phyloP scores from a whole-genome alignment of 2,113 vertebrate genomes.

The Carettochelys insculpta region DNA sequence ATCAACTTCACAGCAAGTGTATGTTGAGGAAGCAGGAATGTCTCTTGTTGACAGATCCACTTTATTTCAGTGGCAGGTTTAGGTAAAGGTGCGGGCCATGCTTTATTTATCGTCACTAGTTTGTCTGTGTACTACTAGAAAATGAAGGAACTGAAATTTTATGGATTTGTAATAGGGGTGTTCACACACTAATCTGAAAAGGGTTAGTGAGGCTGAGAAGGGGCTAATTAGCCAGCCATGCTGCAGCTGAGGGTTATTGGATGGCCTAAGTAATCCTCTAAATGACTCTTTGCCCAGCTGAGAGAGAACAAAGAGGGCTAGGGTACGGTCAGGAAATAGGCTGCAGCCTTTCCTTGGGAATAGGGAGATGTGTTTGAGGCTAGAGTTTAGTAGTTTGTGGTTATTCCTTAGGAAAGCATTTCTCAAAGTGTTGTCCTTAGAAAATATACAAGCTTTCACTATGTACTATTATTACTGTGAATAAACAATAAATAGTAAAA shows the following conservation, averaged over 20 bases:
- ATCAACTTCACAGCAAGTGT: accelerated
- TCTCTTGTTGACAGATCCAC: not conserved
- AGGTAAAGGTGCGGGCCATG: not conserved
- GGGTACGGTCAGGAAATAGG: not conserved
- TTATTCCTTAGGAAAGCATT: no score
- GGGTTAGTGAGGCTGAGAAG: not conserved
- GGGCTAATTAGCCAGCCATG: not conserved
- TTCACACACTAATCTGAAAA: not conserved
- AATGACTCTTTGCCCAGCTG: not conserved
- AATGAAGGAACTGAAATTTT: not conserved
- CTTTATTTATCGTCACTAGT: not conserved
- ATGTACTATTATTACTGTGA: no score
- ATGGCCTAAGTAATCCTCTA: not conserved
- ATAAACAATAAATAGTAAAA: no score
- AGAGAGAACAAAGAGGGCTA: not conserved
- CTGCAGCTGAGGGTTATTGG: not conserved
- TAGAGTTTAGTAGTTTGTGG: not conserved
- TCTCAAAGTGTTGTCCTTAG: no score
- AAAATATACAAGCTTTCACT: no score
- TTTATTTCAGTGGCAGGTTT: not conserved
- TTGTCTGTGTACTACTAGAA: not conserved
- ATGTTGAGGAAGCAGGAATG: not conserved
- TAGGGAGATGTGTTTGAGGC: not conserved
- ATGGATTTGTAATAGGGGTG: not conserved
- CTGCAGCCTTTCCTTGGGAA: not conserved